Base-by-base conservation (phyloP, 1,140 invertebrate genomes). In the Aphelinus certus region DNA sequence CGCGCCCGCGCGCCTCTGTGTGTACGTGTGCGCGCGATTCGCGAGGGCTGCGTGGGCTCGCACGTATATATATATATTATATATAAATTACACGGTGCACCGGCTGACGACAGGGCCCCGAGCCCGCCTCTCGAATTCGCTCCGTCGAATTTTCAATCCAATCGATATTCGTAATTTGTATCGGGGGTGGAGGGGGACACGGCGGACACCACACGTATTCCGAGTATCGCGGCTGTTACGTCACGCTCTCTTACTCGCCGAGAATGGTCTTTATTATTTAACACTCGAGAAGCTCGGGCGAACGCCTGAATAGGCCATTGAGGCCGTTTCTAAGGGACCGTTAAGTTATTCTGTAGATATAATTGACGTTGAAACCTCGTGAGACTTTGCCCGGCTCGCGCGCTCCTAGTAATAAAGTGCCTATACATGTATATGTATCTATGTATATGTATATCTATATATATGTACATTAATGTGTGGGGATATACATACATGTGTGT, bases 321-420 rank as follows among this genome's bases (percentile, higher is more conserved):
- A 88, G 78, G 80, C 77, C 79, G 79, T 87, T 87, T 87, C 83
- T 84, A 86, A 84, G 86, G 86, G 85, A 86, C 86, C 84, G 85
- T 87, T 86, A 85, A 87, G 82, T 85, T 87, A 87, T 87, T 87
- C 85, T 83, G 82, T 81, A 85, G 83, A 86, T 87, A 87, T 87
- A 87, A 86, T 87, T 86, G 86, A 87, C 84, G 83, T 79, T 82
- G 81, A 84, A 86, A 83, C 80, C 81, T 83, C 83, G 81, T 82
- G 84, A 81, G 84, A 86, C 83, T 83, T 82, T 80, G 81, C 82
- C 26, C 26, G 26, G 26, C 26, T 26, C 26, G 26, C 26, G 26
- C 71, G 76, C 57, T 76, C 75, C 69, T 62, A 63, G 79, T 78
- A 82, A 84, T 84, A 85, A 84, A 84, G 79, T 80, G 80, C 81